These are phyloP conservation scores for Bruchidius siliquastri DNA, from an alignment of 2,888 invertebrate genomes.

Conservation along the genomic window DNA sequence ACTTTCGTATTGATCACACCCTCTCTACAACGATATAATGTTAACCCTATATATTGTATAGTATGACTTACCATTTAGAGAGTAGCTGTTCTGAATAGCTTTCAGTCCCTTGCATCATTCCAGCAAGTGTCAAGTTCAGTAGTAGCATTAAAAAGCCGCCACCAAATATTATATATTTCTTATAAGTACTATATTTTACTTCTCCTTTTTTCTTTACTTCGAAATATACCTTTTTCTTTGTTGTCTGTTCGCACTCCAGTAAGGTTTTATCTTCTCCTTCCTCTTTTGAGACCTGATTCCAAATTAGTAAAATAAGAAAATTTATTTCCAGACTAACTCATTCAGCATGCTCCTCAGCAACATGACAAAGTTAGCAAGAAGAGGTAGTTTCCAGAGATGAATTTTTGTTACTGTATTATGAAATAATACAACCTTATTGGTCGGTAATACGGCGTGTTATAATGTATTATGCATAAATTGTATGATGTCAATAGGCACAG, in stretches of 20 bases:
- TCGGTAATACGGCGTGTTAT: too few species aligned
- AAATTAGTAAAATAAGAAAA: neutral
- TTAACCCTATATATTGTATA: too few species aligned
- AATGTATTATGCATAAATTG: too few species aligned
- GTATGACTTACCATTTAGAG: slow-evolving; percentile 27
- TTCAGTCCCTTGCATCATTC: slow-evolving; percentile 25
- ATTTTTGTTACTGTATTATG: too few species aligned
- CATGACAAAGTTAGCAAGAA: too few species aligned
- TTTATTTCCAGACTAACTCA: too few species aligned
- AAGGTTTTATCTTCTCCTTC: slow-evolving; percentile 22
- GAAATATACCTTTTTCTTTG: slow-evolving; percentile 29
- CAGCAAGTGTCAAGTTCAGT: slow-evolving; percentile 20
- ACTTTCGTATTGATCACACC: too few species aligned
- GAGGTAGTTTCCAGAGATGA: too few species aligned
- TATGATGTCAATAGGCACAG: too few species aligned
- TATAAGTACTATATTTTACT: slow-evolving; percentile 30
- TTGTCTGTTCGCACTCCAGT: neutral
- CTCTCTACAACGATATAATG: too few species aligned
- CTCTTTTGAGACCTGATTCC: slow-evolving; percentile 33
- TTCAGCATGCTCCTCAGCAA: too few species aligned
- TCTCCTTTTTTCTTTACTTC: slow-evolving; percentile 32
- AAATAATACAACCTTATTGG: too few species aligned
- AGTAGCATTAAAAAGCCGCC: slow-evolving; percentile 26
- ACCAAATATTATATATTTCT: slow-evolving; percentile 31
- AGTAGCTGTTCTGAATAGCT: slow-evolving; percentile 30